phyloP scores from a whole-genome alignment of 2,888 invertebrate genomes.

The Scaptomyza caliginosa region DNA sequence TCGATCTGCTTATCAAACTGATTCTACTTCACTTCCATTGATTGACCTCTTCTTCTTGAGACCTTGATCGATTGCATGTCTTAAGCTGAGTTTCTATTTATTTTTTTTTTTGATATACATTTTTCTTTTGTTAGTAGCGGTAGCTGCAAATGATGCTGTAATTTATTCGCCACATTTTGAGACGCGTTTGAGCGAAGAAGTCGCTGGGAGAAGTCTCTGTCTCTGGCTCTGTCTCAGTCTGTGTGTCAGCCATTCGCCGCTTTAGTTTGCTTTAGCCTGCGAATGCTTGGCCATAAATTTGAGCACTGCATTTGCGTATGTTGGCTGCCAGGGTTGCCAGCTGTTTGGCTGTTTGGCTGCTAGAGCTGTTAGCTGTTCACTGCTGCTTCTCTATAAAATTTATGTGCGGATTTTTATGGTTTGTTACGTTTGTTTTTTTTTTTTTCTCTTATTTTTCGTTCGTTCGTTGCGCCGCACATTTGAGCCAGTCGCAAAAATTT shows the following conservation, averaged over 20 bases:
- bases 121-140: slow-evolving; percentile 1
- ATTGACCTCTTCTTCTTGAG: slow-evolving; percentile 11
- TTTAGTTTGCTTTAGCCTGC: slow-evolving; percentile 21
- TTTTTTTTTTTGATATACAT: no score
- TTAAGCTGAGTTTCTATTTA: not conserved
- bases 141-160: slow-evolving; percentile 53
- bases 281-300: slow-evolving; percentile 63
- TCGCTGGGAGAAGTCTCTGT: not conserved
- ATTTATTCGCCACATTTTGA: slow-evolving; percentile 48
- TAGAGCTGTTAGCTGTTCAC: slow-evolving; percentile 1
- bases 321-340: slow-evolving; percentile 42
- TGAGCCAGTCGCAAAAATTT: slow-evolving; percentile 6
- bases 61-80: slow-evolving; percentile 32
- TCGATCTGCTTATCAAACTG: no score
- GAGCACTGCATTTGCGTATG: slow-evolving; percentile 65
- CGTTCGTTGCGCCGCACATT: slow-evolving; percentile 1
- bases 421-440: slow-evolving; percentile 48
- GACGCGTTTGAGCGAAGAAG: slow-evolving; percentile 24
- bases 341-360: slow-evolving; percentile 19
- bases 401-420: slow-evolving; percentile 67
- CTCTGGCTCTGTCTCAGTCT: slow-evolving; percentile 8
- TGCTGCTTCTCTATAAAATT: slow-evolving; percentile 45
- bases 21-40: no score
- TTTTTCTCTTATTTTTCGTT: slow-evolving; percentile 1
- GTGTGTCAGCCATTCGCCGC: no score